Conservation (phyloP, 2,113 vertebrate genomes). For the Clarias batrachus region DNA sequence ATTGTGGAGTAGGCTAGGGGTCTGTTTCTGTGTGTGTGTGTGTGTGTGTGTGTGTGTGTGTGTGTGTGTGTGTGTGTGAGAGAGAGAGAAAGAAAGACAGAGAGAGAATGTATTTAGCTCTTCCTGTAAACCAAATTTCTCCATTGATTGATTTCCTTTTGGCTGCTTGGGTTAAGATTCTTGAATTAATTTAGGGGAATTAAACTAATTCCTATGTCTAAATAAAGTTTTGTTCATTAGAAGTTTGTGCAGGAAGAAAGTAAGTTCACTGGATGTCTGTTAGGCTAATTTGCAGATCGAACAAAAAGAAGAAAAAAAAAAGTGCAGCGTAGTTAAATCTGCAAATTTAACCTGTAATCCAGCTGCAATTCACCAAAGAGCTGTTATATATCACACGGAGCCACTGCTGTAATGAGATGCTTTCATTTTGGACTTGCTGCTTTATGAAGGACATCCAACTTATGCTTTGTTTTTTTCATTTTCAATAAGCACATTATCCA, state of each 20-base stretch:
- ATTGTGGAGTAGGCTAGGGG: conserved; percentile 55
- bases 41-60: conserved; percentile 56
- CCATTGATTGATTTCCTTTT: conserved; percentile 2
- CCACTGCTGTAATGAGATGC: background rate
- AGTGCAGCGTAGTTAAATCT: background rate
- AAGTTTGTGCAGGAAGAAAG: background rate
- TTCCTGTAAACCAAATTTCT: conserved; percentile 16
- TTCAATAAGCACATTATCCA: background rate
- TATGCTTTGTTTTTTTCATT: background rate
- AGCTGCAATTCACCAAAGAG: background rate
- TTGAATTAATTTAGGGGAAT: background rate
- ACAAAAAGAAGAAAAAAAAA: background rate
- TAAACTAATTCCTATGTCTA: background rate
- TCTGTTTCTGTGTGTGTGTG: conserved; percentile 54
- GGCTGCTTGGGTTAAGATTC: background rate
- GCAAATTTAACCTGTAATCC: background rate
- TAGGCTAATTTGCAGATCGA: background rate
- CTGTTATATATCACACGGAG: background rate
- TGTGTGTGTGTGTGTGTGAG: conserved; percentile 56
- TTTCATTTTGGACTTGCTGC: background rate
- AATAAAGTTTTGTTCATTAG: background rate
- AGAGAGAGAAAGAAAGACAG: too few relatives aligned
- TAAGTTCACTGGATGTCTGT: too few relatives aligned
- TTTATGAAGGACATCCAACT: background rate
- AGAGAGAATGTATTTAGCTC: conserved; percentile 12